Evolutionary conservation across 2,113 vertebrate genomes (phyloP), one percentile per base, ranked within the genome.

Genomic region (Anthoscopus minutus): DNA sequence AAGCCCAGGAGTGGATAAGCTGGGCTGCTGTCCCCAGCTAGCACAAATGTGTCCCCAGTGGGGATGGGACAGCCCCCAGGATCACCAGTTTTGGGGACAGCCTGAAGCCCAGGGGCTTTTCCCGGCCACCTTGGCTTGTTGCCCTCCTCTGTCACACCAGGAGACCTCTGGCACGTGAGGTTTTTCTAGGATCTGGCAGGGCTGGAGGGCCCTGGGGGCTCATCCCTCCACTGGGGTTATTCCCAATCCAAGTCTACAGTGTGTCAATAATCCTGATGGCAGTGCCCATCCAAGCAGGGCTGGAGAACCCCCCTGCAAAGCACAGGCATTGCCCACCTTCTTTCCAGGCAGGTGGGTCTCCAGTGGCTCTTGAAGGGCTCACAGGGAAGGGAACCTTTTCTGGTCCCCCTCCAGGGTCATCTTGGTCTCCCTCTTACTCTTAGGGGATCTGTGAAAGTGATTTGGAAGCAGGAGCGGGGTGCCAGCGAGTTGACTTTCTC

Each of bases 21-120:
- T 2, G 1, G 28, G 45, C 45, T 82, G 58, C 37, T 81, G 56
- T 77, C 56, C 38, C 30, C 53, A 72, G 48, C 38, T 65, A 37
- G 48, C 53, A 64, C 0, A 0, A 71, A 40, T 1, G 0, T 48
- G 37, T 47, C 84, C 37, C 38, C 6, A 1, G 19, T 6, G 20
- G 27, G 16, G 22, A 53, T 10, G 48, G 44, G 42, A 72, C 33
- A 84, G 60, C 28, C 56, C 60, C 48, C 9, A 51, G 42, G n/a
- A 47, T 88, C 76, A 27, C 19, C 54, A 48, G 81, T 37, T 60
- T 17, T 37, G 79, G 57, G 33, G 61, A 35, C 72, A 57, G 30
- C 21, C 27, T 35, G 30, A 51, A 80, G 51, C 47, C 24, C 38
- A 25, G 35, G 38, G 60, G 44, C 37, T 83, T 90, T 87, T 90